phyloP scores from a whole-genome alignment of 2,797 vertebrate species.

The Artibeus lituratus region DNA sequence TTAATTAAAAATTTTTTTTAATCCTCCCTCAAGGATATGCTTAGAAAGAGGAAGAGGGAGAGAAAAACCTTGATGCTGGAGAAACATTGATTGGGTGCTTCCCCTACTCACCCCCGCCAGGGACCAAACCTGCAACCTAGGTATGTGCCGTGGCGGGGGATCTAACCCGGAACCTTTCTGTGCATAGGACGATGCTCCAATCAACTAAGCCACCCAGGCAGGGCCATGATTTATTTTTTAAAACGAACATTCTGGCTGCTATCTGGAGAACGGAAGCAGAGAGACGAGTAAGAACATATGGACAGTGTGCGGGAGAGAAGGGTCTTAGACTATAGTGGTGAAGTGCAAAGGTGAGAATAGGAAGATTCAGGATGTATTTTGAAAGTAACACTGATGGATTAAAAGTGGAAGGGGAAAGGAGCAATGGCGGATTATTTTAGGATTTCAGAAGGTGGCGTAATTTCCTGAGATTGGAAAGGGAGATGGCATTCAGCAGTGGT shows the following conservation, averaged over 20 bases:
- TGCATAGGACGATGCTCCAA: background rate
- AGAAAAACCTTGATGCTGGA: background rate
- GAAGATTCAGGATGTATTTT: background rate
- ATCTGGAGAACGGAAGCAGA: background rate
- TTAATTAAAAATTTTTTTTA: too few species aligned
- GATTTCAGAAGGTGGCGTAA: background rate
- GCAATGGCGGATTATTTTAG: background rate
- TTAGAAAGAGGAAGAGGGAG: background rate
- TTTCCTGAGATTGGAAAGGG: background rate
- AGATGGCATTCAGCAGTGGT: background rate
- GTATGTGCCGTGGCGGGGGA: too few species aligned
- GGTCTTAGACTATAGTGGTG: background rate
- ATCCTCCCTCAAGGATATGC: background rate
- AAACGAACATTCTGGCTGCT: background rate
- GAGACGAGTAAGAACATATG: background rate
- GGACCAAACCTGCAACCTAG: too few species aligned
- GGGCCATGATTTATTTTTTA: background rate
- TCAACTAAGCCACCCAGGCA: background rate
- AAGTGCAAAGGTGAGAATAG: background rate
- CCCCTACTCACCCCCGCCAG: too few species aligned
- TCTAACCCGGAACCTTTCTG: too few species aligned
- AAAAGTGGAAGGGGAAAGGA: background rate
- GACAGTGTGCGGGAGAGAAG: background rate
- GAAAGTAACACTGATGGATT: background rate
- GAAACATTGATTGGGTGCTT: too few species aligned